Evolutionary conservation across 1,140 invertebrate genomes (phyloP).

Genomic region (Psix sp.): DNA sequence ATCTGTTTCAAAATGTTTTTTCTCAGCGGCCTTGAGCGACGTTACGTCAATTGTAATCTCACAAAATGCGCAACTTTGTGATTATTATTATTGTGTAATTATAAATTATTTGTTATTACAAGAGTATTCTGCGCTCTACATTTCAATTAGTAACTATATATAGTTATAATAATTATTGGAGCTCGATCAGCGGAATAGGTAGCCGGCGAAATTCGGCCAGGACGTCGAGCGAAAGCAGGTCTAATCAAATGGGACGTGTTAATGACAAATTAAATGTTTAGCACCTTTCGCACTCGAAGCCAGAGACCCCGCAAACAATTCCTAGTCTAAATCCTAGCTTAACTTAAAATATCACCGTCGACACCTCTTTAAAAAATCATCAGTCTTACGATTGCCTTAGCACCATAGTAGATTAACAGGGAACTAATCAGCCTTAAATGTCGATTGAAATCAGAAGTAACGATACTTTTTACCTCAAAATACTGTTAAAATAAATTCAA

Average conservation of each 20-base stretch:
- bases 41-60: slow-evolving; percentile 40
- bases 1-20: slow-evolving; percentile 28
- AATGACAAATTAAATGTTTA: slow-evolving; percentile 32
- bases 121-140: slow-evolving; percentile 14
- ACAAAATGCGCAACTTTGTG: slow-evolving; percentile 39
- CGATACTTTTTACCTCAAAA: neutral
- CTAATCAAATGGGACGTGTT: slow-evolving; percentile 17
- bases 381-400: slow-evolving; percentile 59
- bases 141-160: slow-evolving; percentile 22
- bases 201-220: slow-evolving; percentile 8
- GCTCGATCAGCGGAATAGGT: too few relatives aligned
- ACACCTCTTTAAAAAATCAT: slow-evolving; percentile 46
- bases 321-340: slow-evolving; percentile 38
- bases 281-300: slow-evolving; percentile 57
- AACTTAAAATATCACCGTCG: slow-evolving; percentile 23
- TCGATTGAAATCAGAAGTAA: neutral
- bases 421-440: slow-evolving; percentile 37
- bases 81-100: slow-evolving; percentile 11
- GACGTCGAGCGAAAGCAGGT: slow-evolving; percentile 25
- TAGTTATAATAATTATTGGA: too few relatives aligned
- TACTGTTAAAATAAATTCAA: neutral
- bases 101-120: slow-evolving; percentile 37
- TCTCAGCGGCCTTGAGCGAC: slow-evolving; percentile 50
- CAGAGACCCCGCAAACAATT: slow-evolving; percentile 59
- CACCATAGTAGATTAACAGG: slow-evolving; percentile 42